These are phyloP conservation scores for Abrostola tripartita DNA, from an alignment of 2,888 invertebrate genomes.

Conservation along the genomic window DNA sequence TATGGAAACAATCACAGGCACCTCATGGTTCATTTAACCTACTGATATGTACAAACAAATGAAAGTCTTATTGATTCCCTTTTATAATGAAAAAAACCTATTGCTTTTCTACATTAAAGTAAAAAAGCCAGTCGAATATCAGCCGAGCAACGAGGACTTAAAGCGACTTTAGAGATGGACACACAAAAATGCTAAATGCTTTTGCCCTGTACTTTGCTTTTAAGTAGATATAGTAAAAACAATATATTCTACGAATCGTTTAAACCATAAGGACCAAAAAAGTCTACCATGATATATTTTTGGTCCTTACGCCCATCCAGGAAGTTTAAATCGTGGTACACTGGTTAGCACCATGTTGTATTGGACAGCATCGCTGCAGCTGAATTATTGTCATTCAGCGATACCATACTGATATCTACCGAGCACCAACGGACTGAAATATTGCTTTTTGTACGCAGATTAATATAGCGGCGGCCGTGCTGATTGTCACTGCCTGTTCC, in stretches of 20 bases:
- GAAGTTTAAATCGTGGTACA: slow-evolving; percentile 15
- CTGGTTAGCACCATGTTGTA: slow-evolving; percentile 34
- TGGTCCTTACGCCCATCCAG: slow-evolving; percentile 22
- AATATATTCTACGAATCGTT: neutral
- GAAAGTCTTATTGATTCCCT: slow-evolving; percentile 16
- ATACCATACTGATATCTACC: slow-evolving; percentile 40
- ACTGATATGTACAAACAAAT: slow-evolving; percentile 41
- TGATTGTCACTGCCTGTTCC: neutral
- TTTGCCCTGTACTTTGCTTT: no score
- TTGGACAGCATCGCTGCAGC: slow-evolving; percentile 49
- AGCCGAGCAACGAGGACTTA: no score
- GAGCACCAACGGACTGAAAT: slow-evolving; percentile 31
- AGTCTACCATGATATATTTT: neutral
- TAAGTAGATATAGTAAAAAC: no score
- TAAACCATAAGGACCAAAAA: neutral
- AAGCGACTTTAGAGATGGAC: no score
- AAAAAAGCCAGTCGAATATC: no score
- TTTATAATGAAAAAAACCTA: no score
- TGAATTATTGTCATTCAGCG: slow-evolving; percentile 54
- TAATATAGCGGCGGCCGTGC: slow-evolving; percentile 28
- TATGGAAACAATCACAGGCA: slow-evolving; percentile 32
- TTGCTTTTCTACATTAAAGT: no score
- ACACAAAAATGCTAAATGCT: no score
- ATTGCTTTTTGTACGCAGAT: slow-evolving; percentile 42
- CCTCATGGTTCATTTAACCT: slow-evolving; percentile 37